phyloP scores from a whole-genome alignment of 2,113 vertebrate genomes.

The Passer montanus region DNA sequence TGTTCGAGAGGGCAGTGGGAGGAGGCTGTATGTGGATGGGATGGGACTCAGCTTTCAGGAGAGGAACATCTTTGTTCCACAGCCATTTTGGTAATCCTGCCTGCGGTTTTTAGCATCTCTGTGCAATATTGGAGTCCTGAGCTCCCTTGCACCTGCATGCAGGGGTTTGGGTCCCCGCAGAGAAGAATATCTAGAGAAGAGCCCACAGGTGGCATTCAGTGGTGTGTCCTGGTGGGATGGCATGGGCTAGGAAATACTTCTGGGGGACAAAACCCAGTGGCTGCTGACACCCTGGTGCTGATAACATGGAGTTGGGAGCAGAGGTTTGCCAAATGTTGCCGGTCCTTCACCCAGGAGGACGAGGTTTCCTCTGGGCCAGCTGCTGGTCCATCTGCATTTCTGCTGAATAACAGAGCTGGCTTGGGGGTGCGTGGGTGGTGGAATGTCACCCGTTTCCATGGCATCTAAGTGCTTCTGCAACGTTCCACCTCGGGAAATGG shows the following conservation, averaged over 20 bases:
- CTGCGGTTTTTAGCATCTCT: neutral
- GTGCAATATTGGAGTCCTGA: neutral
- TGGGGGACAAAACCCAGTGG: rapidly evolving
- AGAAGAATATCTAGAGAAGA: neutral
- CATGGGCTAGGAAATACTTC: neutral
- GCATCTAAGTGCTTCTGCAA: slow-evolving; percentile 42
- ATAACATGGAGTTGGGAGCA: rapidly evolving
- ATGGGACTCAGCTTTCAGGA: neutral
- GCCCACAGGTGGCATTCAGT: rapidly evolving
- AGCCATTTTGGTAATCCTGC: neutral
- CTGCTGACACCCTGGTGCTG: rapidly evolving
- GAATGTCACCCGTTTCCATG: slow-evolving; percentile 41
- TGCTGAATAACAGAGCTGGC: slow-evolving; percentile 24
- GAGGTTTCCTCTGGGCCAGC: neutral
- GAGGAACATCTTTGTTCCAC: neutral
- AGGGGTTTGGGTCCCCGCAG: neutral
- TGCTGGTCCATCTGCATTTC: neutral
- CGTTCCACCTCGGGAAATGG: neutral
- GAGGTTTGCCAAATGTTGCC: neutral
- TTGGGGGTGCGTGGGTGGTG: slow-evolving; percentile 37
- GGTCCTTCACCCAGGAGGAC: neutral
- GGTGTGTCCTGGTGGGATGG: neutral
- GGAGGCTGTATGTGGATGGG: rapidly evolving
- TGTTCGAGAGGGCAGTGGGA: neutral
- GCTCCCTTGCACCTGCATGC: neutral